These are phyloP conservation scores for Hetaerina titia DNA, from an alignment of 2,888 invertebrate species.

Conservation along the genomic window DNA sequence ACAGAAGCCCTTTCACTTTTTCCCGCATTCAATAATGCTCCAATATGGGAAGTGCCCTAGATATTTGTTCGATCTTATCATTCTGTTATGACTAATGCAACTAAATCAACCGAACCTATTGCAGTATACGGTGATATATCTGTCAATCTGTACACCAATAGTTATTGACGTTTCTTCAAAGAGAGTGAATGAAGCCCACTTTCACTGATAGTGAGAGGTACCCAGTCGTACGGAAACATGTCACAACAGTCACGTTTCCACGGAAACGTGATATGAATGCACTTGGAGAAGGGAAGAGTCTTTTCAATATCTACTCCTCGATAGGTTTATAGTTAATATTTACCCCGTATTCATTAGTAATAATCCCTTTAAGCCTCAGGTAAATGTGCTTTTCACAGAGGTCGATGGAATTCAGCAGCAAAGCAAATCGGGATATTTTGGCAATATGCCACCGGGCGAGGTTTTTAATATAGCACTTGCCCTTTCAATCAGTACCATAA, in stretches of 20 bases:
- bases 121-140: not conserved
- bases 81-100: not conserved
- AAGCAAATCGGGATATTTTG: not conserved
- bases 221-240: not conserved
- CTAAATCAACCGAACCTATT: not conserved
- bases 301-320: not conserved
- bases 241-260: not conserved
- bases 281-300: not conserved
- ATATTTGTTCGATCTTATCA: not conserved
- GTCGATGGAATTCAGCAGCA: not conserved
- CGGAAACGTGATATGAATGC: not conserved
- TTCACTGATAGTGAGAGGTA: not conserved
- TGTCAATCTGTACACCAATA: not conserved
- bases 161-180: not conserved
- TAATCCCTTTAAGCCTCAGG: constrained; percentile 4
- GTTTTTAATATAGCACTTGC: not conserved
- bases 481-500: not conserved
- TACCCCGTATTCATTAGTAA: not conserved
- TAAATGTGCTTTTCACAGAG: not conserved
- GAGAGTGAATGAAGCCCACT: not conserved
- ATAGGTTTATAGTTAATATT: not conserved
- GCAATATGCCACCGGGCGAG: not conserved
- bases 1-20: too few relatives aligned
- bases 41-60: not conserved
- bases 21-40: too few relatives aligned